Conservation (phyloP, 2,888 invertebrate genomes). For the Dioctria rufipes region DNA sequence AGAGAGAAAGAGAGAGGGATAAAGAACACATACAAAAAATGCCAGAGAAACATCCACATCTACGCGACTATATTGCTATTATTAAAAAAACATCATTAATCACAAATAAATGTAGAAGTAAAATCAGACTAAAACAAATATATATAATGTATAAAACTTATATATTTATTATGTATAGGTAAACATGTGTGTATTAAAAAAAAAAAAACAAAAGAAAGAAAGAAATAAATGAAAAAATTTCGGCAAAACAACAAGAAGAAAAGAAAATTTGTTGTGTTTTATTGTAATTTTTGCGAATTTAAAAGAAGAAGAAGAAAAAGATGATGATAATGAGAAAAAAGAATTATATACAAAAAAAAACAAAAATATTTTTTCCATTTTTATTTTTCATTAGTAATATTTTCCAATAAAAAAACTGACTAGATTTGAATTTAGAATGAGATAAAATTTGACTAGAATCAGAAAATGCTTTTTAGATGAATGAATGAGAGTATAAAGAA, state of each 20-base stretch:
- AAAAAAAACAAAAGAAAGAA: too few species aligned
- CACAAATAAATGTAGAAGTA: constrained; percentile 20
- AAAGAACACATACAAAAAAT: background rate
- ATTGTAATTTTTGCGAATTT: constrained; percentile 22
- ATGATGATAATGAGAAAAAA: background rate
- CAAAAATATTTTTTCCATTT: background rate
- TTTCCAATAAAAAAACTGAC: constrained; percentile 11
- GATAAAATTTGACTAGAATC: constrained; percentile 28
- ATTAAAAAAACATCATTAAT: constrained; percentile 35
- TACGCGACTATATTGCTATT: constrained; percentile 35
- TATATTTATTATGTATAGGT: background rate
- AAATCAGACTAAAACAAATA: background rate
- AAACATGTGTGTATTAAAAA: too few species aligned
- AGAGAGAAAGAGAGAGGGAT: too few species aligned
- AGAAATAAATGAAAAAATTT: background rate
- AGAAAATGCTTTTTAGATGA: constrained; percentile 40
- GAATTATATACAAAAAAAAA: background rate
- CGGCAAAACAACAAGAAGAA: background rate
- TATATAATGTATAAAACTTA: background rate
- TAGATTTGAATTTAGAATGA: constrained; percentile 39
- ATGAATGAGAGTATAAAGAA: background rate
- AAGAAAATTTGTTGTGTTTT: constrained; percentile 13
- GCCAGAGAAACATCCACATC: constrained; percentile 22
- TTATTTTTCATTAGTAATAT: background rate
- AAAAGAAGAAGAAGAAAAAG: background rate